Conservation (phyloP, 2,888 invertebrate species). For the Ornithoptera priamus region DNA sequence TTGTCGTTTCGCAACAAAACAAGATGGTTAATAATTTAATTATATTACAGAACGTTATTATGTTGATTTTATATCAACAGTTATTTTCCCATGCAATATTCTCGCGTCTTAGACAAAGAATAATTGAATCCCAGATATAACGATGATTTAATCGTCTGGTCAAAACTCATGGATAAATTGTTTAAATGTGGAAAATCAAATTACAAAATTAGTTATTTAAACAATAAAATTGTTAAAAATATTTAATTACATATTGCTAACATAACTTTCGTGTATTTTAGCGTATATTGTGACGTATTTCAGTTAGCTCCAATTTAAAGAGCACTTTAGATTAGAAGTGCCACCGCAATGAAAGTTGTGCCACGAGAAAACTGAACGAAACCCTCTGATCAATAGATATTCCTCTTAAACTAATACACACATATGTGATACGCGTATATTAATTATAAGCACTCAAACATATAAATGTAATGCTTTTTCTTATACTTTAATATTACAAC, state of each 20-base stretch:
- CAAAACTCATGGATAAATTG: slow-evolving; percentile 36
- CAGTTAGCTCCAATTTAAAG: background rate
- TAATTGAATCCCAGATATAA: background rate
- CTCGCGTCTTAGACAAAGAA: background rate
- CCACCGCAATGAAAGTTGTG: background rate
- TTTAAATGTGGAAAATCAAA: background rate
- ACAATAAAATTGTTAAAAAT: background rate
- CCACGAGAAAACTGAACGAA: background rate
- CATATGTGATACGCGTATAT: too few species aligned
- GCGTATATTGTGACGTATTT: background rate
- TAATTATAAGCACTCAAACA: too few species aligned
- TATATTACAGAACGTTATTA: too few species aligned
- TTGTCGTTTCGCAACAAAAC: too few species aligned
- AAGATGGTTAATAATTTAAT: too few species aligned
- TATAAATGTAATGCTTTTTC: too few species aligned
- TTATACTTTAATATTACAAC: too few species aligned
- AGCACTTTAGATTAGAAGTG: background rate
- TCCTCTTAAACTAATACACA: background rate
- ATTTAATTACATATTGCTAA: background rate
- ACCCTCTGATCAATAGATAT: background rate
- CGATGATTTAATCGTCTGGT: slow-evolving; percentile 33
- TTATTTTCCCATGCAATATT: background rate
- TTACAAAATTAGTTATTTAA: background rate
- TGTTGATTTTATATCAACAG: too few species aligned
- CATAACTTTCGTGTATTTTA: background rate